A percentile compares a stretch with the other conserved stretches of the same genome.
These are phyloP conservation scores for Lepilemur septentrionalis DNA, from an alignment of 2,797 vertebrate genomes.

Conservation along the genomic window DNA sequence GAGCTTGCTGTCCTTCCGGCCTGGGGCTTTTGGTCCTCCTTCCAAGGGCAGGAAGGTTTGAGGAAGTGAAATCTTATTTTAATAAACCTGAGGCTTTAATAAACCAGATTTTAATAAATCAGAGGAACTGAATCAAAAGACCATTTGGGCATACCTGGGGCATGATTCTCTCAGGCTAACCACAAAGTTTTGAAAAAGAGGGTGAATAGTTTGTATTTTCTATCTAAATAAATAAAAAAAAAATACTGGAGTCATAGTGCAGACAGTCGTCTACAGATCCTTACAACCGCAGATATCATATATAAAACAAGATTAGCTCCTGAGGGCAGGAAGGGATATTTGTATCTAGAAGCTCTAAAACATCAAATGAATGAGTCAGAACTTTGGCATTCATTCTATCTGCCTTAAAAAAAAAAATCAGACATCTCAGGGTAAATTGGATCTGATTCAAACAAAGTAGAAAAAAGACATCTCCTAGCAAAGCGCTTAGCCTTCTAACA, in stretches of 20 bases:
- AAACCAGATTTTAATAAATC: not conserved
- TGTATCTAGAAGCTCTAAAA: not conserved
- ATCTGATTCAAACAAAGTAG: constrained; percentile 20
- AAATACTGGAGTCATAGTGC: not conserved
- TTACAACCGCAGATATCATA: not conserved
- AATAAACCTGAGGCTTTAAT: not conserved
- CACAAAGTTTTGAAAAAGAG: not conserved
- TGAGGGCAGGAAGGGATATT: not conserved
- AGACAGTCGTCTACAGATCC: not conserved
- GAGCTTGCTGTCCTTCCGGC: not conserved
- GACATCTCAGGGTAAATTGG: not conserved
- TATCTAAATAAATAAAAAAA: not conserved
- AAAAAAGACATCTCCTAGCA: not conserved
- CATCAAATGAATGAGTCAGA: not conserved
- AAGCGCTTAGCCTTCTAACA: not conserved
- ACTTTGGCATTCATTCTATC: not conserved
- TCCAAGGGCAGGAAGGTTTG: not conserved
- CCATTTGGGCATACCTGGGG: not conserved
- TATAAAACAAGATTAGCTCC: not conserved
- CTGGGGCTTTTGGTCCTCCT: not conserved
- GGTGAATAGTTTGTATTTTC: not conserved
- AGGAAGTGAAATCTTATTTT: constrained; percentile 13
- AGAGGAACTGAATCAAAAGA: constrained; percentile 9
- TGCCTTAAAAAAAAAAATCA: not conserved
- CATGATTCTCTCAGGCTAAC: not conserved